Conservation (phyloP, 53 echinoderm and acorn worm species). For the Echinometra lucunter region DNA sequence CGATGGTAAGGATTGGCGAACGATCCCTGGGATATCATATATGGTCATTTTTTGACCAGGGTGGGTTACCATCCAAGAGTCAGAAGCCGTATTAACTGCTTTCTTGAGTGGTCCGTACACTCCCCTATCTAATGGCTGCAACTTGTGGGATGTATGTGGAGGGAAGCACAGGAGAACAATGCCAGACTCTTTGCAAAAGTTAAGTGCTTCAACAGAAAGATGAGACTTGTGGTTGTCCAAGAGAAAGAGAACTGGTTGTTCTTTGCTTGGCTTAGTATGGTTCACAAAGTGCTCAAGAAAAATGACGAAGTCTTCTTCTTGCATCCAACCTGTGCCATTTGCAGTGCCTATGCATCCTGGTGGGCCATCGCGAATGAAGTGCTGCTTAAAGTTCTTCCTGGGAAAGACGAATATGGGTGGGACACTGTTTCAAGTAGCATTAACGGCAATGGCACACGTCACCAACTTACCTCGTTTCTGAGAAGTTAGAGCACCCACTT, state of each 20-base stretch:
- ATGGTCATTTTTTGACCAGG: background rate
- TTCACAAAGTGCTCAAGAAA: constrained; percentile 76
- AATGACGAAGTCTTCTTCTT: constrained; percentile 54
- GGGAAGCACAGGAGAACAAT: background rate
- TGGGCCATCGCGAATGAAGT: constrained; percentile 64
- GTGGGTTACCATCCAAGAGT: background rate
- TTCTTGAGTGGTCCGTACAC: background rate
- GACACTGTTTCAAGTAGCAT: background rate
- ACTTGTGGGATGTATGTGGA: background rate
- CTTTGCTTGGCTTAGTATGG: constrained; percentile 13
- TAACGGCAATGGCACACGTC: constrained; percentile 41
- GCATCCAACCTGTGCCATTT: constrained; percentile 77
- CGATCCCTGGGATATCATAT: background rate
- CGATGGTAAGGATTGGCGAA: background rate
- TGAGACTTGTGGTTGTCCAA: constrained; percentile 61
- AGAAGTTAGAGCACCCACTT: constrained; percentile 11
- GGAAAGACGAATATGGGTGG: constrained; percentile 28
- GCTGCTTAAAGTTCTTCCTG: constrained; percentile 24
- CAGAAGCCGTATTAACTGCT: background rate
- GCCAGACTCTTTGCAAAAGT: constrained; percentile 52
- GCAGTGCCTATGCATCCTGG: constrained; percentile 73
- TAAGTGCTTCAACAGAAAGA: constrained; percentile 14
- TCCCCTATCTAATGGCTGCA: background rate
- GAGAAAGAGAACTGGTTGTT: constrained; percentile 36
- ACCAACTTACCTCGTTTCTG: background rate